Conservation (phyloP, 2,888 invertebrate genomes). For the Phaonia tiefii region DNA sequence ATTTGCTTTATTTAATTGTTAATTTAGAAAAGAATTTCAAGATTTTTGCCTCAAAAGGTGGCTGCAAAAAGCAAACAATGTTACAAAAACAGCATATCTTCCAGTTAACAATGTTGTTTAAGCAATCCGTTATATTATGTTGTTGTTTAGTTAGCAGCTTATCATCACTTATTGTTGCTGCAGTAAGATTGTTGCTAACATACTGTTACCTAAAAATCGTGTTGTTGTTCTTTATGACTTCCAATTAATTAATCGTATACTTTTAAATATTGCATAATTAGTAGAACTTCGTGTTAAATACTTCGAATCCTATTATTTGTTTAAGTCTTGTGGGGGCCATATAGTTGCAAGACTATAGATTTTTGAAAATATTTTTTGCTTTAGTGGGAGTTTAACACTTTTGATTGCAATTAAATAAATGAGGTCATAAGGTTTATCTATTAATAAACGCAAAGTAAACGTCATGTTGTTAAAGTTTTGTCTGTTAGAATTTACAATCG, state of each 20-base stretch:
- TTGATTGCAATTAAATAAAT: conserved; percentile 53
- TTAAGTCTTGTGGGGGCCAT: neutral
- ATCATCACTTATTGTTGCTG: conserved; percentile 39
- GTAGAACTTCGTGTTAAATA: conserved; percentile 57
- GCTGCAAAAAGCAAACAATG: neutral
- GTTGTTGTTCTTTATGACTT: conserved; percentile 52
- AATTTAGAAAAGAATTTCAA: conserved; percentile 42
- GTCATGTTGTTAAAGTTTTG: neutral
- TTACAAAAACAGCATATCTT: conserved; percentile 18
- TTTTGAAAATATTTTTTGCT: neutral
- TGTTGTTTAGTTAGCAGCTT: conserved; percentile 24
- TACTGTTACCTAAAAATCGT: conserved; percentile 22
- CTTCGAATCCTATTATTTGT: neutral
- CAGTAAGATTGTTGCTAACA: neutral
- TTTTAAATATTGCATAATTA: conserved; percentile 67
- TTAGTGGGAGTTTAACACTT: conserved; percentile 23
- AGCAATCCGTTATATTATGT: conserved; percentile 46
- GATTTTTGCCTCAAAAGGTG: neutral
- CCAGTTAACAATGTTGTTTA: conserved; percentile 58
- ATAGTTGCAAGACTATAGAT: neutral
- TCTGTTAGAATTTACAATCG: neutral
- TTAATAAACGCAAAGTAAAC: neutral
- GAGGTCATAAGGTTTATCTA: conserved; percentile 54
- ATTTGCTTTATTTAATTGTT: conserved; percentile 62
- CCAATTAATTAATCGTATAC: conserved; percentile 61